phyloP scores from a whole-genome alignment of 2,888 invertebrate species.

The Drosophila leonis region DNA sequence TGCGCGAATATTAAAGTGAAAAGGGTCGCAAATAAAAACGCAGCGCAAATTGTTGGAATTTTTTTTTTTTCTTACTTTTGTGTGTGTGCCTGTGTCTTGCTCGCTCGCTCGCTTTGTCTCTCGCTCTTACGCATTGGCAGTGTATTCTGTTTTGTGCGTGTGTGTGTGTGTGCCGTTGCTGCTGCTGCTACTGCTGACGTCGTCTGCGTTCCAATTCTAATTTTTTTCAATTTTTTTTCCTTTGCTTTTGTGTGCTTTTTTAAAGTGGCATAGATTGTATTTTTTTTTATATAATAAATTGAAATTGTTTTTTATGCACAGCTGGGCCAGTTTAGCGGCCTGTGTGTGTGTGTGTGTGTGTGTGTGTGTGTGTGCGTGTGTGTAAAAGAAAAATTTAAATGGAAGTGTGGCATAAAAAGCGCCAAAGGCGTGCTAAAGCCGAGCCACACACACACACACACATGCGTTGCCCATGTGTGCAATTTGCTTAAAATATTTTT shows the following conservation, averaged over 20 bases:
- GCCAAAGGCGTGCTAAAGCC: slow-evolving; percentile 42
- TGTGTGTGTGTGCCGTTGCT: slow-evolving; percentile 38
- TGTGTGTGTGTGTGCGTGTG: too few species aligned
- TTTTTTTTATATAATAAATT: slow-evolving; percentile 63
- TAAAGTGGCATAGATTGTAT: slow-evolving; percentile 64
- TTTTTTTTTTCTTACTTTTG: slow-evolving; percentile 11
- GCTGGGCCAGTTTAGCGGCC: slow-evolving; percentile 30
- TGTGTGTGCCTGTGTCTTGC: slow-evolving; percentile 10
- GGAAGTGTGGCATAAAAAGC: slow-evolving; percentile 45
- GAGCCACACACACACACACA: slow-evolving; percentile 26
- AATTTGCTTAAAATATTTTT: slow-evolving; percentile 34
- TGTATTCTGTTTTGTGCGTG: slow-evolving; percentile 34
- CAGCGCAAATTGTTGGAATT: slow-evolving; percentile 61
- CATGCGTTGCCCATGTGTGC: slow-evolving; percentile 18
- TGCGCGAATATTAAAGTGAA: slow-evolving; percentile 55
- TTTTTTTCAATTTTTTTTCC: slow-evolving; percentile 36
- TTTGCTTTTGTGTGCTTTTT: slow-evolving; percentile 50
- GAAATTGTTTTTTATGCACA: slow-evolving; percentile 56
- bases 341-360: slow-evolving; percentile 11
- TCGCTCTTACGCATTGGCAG: slow-evolving; percentile 16
- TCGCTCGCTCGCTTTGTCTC: slow-evolving; percentile 5
- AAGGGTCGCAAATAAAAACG: slow-evolving; percentile 55
- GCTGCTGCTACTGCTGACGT: slow-evolving; percentile 48
- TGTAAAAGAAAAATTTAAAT: slow-evolving; percentile 26
- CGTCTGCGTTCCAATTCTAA: slow-evolving; percentile 66